Conservation (phyloP, 2,113 vertebrate species). For the Heterotis niloticus region DNA sequence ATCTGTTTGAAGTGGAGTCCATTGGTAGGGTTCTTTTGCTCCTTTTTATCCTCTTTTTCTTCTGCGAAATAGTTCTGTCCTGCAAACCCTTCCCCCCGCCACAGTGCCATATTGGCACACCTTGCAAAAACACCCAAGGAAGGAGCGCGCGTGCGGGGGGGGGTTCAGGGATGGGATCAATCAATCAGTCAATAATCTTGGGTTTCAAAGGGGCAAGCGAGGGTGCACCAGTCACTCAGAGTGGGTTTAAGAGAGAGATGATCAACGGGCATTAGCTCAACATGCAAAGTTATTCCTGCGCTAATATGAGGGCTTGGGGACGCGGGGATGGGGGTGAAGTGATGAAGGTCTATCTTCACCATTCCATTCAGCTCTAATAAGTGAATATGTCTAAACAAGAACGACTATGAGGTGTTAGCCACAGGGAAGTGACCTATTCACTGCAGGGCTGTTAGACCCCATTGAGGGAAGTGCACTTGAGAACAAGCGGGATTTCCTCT, state of each 20-base stretch:
- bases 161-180: conserved; percentile 20
- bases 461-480: background rate
- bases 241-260: conserved; percentile 20
- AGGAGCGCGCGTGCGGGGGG: too few species aligned
- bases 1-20: conserved; percentile 23
- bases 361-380: background rate
- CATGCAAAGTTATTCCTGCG: background rate
- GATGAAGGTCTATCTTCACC: background rate
- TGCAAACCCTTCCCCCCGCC: conserved; percentile 4
- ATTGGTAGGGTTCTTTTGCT: background rate
- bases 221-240: conserved; percentile 14
- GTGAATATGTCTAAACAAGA: background rate
- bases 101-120: background rate
- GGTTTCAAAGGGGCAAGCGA: conserved; percentile 22
- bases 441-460: background rate
- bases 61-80: conserved; percentile 12
- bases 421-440: conserved; percentile 10
- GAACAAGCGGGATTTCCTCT: conserved; percentile 13
- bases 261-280: conserved; percentile 9
- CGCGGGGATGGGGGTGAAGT: background rate
- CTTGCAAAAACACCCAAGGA: conserved; percentile 9
- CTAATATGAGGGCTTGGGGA: conserved; percentile 1
- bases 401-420: background rate
- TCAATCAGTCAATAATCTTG: conserved; percentile 30
- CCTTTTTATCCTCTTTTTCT: background rate